Conservation (phyloP, 2,888 invertebrate genomes). For the Xestia rhomboidea region DNA sequence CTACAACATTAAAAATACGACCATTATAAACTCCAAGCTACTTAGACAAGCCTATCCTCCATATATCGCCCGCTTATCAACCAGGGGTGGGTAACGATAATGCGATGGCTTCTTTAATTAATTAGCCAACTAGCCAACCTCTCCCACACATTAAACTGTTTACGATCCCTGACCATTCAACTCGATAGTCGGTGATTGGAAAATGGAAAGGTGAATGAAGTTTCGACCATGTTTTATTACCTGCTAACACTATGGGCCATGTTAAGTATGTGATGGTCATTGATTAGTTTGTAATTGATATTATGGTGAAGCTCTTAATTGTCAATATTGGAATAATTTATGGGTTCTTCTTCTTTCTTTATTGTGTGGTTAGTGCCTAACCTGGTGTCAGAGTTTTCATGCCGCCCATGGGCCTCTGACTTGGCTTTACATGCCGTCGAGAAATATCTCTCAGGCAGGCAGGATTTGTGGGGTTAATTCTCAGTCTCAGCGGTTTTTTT, state of each 20-base stretch:
- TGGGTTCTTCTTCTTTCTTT: too few relatives aligned
- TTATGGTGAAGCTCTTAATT: not conserved
- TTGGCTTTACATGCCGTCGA: too few relatives aligned
- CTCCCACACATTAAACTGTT: slow-evolving; percentile 87
- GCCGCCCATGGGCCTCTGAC: too few relatives aligned
- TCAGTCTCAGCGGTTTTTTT: not conserved
- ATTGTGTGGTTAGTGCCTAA: too few relatives aligned
- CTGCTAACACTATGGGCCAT: slow-evolving; percentile 49
- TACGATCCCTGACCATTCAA: slow-evolving; percentile 78
- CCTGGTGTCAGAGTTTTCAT: too few relatives aligned
- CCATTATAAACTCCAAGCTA: slow-evolving; percentile 44
- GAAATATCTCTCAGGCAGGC: too few relatives aligned
- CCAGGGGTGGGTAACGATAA: slow-evolving; percentile 81
- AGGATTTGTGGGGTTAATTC: not conserved
- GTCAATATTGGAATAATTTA: too few relatives aligned
- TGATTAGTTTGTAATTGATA: slow-evolving; percentile 12
- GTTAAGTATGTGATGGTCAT: slow-evolving; percentile 13
- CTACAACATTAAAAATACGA: not conserved
- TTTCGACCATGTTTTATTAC: slow-evolving; percentile 54
- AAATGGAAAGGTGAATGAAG: slow-evolving; percentile 59
- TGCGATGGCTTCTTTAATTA: slow-evolving; percentile 83
- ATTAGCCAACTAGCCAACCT: slow-evolving; percentile 83
- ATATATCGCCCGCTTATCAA: slow-evolving; percentile 68
- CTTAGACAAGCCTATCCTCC: slow-evolving; percentile 66
- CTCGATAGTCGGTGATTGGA: slow-evolving; percentile 65